Evolutionary conservation across 2,797 vertebrate species (phyloP), one percentile per base, ranked within the genome.

Genomic region (Pampus argenteus): DNA sequence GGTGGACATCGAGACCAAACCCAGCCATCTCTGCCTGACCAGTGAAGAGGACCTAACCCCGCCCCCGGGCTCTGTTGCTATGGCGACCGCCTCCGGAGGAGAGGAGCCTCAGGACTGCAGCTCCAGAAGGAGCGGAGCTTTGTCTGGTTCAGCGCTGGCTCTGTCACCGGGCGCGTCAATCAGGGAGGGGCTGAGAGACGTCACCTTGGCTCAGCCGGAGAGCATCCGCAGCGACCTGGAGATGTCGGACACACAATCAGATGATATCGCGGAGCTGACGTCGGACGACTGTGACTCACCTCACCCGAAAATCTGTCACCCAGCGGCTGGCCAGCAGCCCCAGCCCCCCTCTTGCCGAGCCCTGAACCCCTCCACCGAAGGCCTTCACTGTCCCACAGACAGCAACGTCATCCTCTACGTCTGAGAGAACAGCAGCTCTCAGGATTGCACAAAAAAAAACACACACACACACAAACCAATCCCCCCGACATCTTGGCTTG

Each of bases 1-100:
- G 92, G 98, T 99, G 93, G 97, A 99, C 95, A 99, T 99, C 3
- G 98, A 99, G 90, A 97, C 97, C 90, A 98, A 99, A 90, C 98
- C 97, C 66, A 98, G 96, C 76, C 97, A 98, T 86, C 95, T 98
- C 88, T 97, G 97, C 88, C 93, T 99, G 89, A 95, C 96, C 90
- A 98, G 97, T 7, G 95, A 98, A 78, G 97, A 97, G 0, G 97
- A 99, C 91, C 80, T 95, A 15, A 86, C 91, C 50, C 93, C 88
- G 0, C 90, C 91, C 17, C 74, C 60, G 0, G 82, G 82, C 76
- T 74, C 90, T 1, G 86, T 73, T 10, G 79, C 91, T 67, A 89
- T 93, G 93, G 88, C 94, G 66, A 52, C 94, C 64, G 90, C 93
- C 85, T 74, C 95, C 57, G 93, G 84, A 7, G 96, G 86, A 2